phyloP scores from a whole-genome alignment of 1,140 invertebrate genomes.

The Apis florea region DNA sequence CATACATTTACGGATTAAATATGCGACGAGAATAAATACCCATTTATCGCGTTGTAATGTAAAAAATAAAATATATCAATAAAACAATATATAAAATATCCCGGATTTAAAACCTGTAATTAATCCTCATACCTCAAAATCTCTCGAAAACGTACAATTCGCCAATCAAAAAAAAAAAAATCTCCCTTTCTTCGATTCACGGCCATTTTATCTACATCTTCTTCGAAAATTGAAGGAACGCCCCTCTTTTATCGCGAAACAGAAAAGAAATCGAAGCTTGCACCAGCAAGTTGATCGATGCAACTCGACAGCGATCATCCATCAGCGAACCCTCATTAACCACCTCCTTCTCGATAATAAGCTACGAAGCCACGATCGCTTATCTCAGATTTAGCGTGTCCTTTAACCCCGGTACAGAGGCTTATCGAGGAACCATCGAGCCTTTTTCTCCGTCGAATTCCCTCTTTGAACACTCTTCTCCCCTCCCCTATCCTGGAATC shows the following conservation, averaged over 20 bases:
- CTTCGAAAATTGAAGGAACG: neutral
- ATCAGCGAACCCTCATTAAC: conserved; percentile 71
- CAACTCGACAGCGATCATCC: conserved; percentile 55
- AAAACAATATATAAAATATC: too few species aligned
- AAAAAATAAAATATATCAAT: too few species aligned
- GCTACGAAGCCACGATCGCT: conserved; percentile 66
- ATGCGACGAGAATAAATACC: too few species aligned
- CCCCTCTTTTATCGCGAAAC: neutral
- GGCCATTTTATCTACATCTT: too few species aligned
- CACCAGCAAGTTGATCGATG: conserved; percentile 1
- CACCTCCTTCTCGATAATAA: conserved; percentile 64
- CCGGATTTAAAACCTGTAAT: too few species aligned
- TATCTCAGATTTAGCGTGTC: conserved; percentile 64
- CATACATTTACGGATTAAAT: too few species aligned
- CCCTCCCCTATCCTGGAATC: conserved; percentile 4
- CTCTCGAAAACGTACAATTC: too few species aligned
- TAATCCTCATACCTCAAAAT: too few species aligned
- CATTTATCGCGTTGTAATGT: too few species aligned
- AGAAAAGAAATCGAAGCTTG: neutral
- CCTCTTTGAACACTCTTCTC: conserved; percentile 17
- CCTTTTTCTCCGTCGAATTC: conserved; percentile 45
- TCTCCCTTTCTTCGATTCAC: too few species aligned
- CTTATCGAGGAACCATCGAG: conserved; percentile 49
- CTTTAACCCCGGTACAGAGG: conserved; percentile 38
- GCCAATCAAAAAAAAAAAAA: too few species aligned